Percentiles rank a stretch among this genome's conserved stretches.
These are phyloP conservation scores for Oligia latruncula DNA, from an alignment of 2,888 invertebrate genomes.

Conservation along the genomic window DNA sequence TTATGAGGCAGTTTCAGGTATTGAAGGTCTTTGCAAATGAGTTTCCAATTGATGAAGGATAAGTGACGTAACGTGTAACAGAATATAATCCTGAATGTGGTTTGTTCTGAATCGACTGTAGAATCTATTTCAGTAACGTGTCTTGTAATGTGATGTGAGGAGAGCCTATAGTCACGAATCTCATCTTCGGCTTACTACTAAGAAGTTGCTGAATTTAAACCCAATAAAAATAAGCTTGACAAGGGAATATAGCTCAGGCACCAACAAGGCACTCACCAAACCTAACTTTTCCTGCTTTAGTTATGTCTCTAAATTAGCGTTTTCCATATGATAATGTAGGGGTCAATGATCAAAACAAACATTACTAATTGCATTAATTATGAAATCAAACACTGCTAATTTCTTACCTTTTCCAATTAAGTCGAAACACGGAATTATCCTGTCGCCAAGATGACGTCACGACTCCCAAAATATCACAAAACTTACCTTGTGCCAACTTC, in stretches of 20 bases:
- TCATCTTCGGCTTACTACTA: background rate
- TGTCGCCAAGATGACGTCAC: background rate
- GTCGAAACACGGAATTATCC: background rate
- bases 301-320: no score
- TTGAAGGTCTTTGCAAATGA: constrained; percentile 30
- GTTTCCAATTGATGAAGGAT: constrained; percentile 21
- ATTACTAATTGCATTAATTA: background rate
- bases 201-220: no score
- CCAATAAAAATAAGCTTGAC: no score
- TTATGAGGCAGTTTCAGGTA: constrained; percentile 37
- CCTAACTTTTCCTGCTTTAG: no score
- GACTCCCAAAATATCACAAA: constrained; percentile 7
- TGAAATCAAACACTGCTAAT: background rate
- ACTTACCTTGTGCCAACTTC: constrained; percentile 83
- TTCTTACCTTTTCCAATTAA: background rate
- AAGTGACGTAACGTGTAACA: no score
- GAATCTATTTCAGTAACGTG: background rate
- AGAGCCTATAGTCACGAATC: no score
- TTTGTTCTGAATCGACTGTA: background rate
- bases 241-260: background rate
- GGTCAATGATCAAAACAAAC: background rate
- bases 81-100: background rate
- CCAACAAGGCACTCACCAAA: background rate
- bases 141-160: no score
- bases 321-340: background rate